Conservation (phyloP, 2,797 vertebrate species). For the Scolopax rusticola region DNA sequence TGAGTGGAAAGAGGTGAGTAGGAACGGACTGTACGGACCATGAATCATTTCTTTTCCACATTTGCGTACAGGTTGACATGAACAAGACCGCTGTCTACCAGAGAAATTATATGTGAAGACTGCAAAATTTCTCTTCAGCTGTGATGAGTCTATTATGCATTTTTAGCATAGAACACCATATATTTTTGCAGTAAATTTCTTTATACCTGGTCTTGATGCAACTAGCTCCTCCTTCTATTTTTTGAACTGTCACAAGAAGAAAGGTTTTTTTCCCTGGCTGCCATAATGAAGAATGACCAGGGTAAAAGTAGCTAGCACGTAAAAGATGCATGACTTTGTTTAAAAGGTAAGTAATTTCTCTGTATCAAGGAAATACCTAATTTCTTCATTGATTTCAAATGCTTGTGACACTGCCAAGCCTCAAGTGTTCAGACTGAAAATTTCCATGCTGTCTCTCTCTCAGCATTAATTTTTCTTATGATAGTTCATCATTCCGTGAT, state of each 20-base stretch:
- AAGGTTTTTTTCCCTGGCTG: not conserved
- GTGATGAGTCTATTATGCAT: not conserved
- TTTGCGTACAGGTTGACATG: not conserved
- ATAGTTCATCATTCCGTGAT: slow-evolving; percentile 19
- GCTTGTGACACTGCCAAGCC: not conserved
- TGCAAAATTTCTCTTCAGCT: not conserved
- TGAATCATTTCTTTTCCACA: not conserved
- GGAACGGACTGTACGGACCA: not conserved
- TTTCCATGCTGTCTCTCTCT: not conserved
- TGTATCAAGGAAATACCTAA: not conserved
- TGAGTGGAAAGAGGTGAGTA: not conserved
- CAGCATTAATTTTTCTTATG: not conserved
- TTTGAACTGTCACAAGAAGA: not conserved
- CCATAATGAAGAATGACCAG: not conserved
- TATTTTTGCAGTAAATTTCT: not conserved
- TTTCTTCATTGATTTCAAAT: slow-evolving; percentile 23
- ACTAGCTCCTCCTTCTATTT: not conserved
- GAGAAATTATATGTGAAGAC: not conserved
- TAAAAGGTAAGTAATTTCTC: not conserved
- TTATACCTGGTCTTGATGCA: not conserved
- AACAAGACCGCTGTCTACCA: not conserved
- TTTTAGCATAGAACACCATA: not conserved
- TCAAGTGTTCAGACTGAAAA: slow-evolving; percentile 4
- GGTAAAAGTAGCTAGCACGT: not conserved
- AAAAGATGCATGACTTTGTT: not conserved